Base-by-base conservation (phyloP, 2,113 vertebrate species). In the Lates calcarifer region DNA sequence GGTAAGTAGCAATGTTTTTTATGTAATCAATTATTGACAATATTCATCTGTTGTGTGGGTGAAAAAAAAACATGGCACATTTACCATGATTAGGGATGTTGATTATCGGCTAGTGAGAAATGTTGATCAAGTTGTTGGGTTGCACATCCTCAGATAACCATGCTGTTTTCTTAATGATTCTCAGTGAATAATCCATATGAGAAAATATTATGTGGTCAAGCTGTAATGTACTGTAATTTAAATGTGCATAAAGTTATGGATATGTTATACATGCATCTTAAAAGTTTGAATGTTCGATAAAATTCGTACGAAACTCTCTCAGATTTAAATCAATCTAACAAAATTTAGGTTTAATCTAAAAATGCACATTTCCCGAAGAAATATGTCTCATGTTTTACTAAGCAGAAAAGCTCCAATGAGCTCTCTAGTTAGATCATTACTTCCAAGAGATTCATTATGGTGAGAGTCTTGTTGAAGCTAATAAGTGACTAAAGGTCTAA, bases 401-500 rank as follows among this genome's bases (percentile, higher is more conserved):
- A 81, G 84, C 68, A 65, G 78, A 31, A 82, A 65, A 79, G 77
- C 69, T 79, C 56, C 85, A 86, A 68, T 84, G 71, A 91, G 90
- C 74, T 81, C 73, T 83, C 41, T 79, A 75, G 81, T 85, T 61
- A 82, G 79, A 92, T 93, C 81, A 89, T 89, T 85, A 90, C 88
- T 83, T 87, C 70, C 83, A 88, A 89, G 74, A 91, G 85, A 87
- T 90, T 90, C 85, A 92, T 92, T 93, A 91, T 82, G 81, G 63
- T 71, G 79, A 84, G 74, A 83, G 87, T 69, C 87, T 90, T 92
- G 87, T 90, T 89, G 63, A 74, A 87, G 83, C 90, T 91, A 89
- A 93, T 93, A 90, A 91, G 63, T 51, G 70, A 91, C 90, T 90
- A 90, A 91, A 92, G 86, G 87, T 91, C 83, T 86, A 93, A 92